Conservation (phyloP, 2,113 vertebrate genomes). For the Drymodes brunneopygia region DNA sequence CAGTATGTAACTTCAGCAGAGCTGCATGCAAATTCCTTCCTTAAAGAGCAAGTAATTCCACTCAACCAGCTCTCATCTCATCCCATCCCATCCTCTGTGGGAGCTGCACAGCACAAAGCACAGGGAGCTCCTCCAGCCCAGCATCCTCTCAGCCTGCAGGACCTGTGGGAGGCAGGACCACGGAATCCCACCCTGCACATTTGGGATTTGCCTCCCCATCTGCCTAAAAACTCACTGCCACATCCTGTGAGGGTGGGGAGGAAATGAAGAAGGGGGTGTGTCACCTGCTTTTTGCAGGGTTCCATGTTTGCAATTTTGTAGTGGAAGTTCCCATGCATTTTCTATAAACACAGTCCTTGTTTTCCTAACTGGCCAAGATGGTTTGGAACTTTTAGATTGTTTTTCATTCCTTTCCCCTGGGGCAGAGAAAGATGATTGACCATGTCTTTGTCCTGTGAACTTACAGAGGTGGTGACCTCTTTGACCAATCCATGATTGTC, state of each 20-base stretch:
- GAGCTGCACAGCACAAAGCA: not conserved
- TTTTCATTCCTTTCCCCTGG: too few species aligned
- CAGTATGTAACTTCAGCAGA: not conserved
- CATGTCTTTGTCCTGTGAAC: too few species aligned
- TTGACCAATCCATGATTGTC: too few species aligned
- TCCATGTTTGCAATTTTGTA: too few species aligned
- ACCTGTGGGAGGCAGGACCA: not conserved
- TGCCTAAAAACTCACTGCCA: not conserved
- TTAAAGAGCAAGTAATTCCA: not conserved
- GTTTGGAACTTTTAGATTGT: too few species aligned
- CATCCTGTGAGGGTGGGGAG: rapidly evolving
- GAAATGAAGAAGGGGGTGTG: not conserved
- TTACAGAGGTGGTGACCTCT: too few species aligned
- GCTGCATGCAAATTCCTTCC: not conserved
- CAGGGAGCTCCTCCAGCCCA: not conserved
- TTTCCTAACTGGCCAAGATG: too few species aligned
- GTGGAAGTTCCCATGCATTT: too few species aligned
- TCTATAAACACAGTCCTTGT: too few species aligned
- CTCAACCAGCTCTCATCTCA: not conserved
- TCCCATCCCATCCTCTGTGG: too few species aligned
- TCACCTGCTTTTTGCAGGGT: too few species aligned
- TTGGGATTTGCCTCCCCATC: not conserved
- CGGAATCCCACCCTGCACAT: not conserved
- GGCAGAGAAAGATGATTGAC: too few species aligned
- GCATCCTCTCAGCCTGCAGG: not conserved